Evolutionary conservation across 2,888 invertebrate species (phyloP).

Genomic region (Pristionchus maxplancki): DNA sequence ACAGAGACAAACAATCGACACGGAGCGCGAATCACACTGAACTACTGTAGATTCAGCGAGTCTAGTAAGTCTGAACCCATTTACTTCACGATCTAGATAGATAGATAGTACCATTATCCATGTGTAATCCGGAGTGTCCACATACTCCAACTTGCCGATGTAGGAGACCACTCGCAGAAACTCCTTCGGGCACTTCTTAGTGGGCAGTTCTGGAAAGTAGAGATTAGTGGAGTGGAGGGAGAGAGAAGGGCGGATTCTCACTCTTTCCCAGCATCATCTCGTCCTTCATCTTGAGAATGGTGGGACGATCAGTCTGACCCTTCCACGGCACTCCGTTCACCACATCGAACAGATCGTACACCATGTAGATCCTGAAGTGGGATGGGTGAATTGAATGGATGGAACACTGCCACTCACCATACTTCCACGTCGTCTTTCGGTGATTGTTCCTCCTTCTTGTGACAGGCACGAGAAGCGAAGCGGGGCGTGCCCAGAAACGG

Average conservation of each 20-base stretch:
- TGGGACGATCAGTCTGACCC: neutral
- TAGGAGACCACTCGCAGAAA: conserved; percentile 24
- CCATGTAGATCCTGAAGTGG: conserved; percentile 32
- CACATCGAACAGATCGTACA: conserved; percentile 29
- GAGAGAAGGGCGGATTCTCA: neutral
- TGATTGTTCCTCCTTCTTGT: conserved; percentile 40
- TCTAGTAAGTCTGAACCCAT: too few relatives aligned
- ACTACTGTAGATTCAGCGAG: too few relatives aligned
- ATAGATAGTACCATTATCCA: conserved; percentile 44
- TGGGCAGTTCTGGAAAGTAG: neutral
- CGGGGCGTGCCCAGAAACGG: conserved; percentile 41
- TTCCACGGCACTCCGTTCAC: neutral
- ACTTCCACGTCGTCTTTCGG: conserved; percentile 37
- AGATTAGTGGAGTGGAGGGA: neutral
- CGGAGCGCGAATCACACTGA: too few relatives aligned
- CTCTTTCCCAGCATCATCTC: conserved; percentile 22
- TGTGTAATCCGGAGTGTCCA: conserved; percentile 18
- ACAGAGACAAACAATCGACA: too few relatives aligned
- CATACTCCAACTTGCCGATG: conserved; percentile 34
- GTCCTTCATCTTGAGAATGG: conserved; percentile 40
- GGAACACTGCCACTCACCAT: conserved; percentile 14
- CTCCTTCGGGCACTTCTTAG: conserved; percentile 14
- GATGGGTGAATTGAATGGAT: neutral
- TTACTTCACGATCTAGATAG: too few relatives aligned
- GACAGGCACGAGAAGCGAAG: conserved; percentile 17